These are phyloP conservation scores for Caenorhabditis sinica DNA, from an alignment of 2,888 invertebrate species.

Conservation along the genomic window DNA sequence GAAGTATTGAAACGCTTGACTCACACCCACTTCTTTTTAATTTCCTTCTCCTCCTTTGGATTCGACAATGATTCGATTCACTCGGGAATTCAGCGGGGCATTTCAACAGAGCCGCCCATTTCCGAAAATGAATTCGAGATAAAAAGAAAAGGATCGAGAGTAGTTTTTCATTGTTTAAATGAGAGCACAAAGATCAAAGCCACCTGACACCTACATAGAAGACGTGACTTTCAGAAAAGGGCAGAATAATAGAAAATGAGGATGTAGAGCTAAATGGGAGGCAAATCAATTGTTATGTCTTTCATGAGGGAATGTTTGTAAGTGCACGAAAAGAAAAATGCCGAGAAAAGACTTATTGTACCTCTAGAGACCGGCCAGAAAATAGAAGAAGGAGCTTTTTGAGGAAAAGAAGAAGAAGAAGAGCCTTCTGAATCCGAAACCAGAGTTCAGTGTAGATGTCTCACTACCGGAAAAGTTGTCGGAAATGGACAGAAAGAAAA, in stretches of 20 bases:
- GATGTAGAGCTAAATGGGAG: not conserved
- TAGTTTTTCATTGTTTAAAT: conserved; percentile 28
- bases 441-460: conserved; percentile 35
- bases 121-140: conserved; percentile 6
- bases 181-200: conserved; percentile 27
- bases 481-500: conserved; percentile 29
- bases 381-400: conserved; percentile 28
- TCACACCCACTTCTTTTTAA: conserved; percentile 49
- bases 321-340: conserved; percentile 8
- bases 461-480: conserved; percentile 44
- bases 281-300: conserved; percentile 51
- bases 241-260: conserved; percentile 24
- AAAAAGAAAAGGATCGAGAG: conserved; percentile 17
- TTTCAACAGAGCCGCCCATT: conserved; percentile 4
- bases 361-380: conserved; percentile 60
- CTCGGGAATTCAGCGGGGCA: conserved; percentile 33
- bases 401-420: not conserved
- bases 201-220: conserved; percentile 53
- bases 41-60: conserved; percentile 24
- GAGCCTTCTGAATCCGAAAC: conserved; percentile 35
- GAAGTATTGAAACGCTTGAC: conserved; percentile 30
- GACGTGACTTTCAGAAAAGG: conserved; percentile 49
- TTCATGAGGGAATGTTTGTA: conserved; percentile 26
- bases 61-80: conserved; percentile 54
- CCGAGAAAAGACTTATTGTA: conserved; percentile 40